Evolutionary conservation across 2,888 invertebrate species (phyloP).

Genomic region (Nephrocerus scutellatus): DNA sequence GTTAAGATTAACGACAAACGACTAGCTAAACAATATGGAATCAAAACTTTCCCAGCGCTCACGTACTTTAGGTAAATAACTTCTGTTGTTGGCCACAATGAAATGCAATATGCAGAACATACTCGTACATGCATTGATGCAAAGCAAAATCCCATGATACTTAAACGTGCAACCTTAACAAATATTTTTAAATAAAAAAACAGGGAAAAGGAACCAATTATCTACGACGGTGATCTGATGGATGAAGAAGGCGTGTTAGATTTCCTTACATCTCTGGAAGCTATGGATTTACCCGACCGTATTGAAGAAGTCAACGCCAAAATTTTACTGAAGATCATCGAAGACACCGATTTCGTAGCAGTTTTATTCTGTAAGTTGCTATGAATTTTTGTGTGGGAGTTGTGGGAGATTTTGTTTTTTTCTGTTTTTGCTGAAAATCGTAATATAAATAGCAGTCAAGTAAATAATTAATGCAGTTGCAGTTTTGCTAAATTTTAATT

Average conservation of each 20-base stretch:
- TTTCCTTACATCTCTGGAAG: constrained; percentile 88
- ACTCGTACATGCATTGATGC: background rate
- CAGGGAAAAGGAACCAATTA: constrained; percentile 90
- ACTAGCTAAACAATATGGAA: constrained; percentile 92
- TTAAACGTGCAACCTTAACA: background rate
- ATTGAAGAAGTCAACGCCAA: constrained; percentile 93
- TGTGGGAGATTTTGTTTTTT: too few relatives aligned
- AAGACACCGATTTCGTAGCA: constrained; percentile 85
- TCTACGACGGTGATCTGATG: constrained; percentile 95
- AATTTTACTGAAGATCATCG: constrained; percentile 81
- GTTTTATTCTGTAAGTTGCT: constrained; percentile 86
- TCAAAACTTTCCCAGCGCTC: constrained; percentile 91
- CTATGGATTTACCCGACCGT: constrained; percentile 89
- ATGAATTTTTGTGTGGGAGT: too few relatives aligned
- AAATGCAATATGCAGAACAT: background rate
- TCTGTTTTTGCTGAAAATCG: background rate
- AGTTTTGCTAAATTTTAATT: constrained; percentile 31
- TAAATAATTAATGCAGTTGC: constrained; percentile 41
- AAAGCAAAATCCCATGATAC: background rate
- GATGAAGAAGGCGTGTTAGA: constrained; percentile 89
- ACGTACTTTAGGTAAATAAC: constrained; percentile 68
- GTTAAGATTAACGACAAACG: constrained; percentile 95
- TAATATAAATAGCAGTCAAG: constrained; percentile 5
- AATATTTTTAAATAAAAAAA: background rate
- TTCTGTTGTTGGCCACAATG: background rate